Conservation (phyloP, 2,888 invertebrate species). For the Rhabditoides inermis region DNA sequence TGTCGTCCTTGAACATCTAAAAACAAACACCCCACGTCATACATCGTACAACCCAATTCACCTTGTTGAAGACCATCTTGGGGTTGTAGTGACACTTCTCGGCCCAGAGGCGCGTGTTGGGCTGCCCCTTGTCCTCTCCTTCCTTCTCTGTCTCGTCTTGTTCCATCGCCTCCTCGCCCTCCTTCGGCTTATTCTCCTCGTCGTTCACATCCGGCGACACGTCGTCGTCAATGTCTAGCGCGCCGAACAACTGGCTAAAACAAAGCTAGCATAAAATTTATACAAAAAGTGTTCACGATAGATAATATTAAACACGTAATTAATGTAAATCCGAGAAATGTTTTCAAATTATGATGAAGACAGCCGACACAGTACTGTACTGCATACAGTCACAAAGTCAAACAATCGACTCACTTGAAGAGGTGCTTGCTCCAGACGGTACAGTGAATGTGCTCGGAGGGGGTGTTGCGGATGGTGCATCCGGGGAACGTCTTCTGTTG, state of each 20-base stretch:
- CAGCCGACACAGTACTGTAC: not conserved
- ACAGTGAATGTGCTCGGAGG: conserved; percentile 96
- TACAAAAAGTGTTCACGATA: not conserved
- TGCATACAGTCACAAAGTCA: not conserved
- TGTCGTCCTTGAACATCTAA: conserved; percentile 80
- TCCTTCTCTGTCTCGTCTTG: not conserved
- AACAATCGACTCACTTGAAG: conserved; percentile 71
- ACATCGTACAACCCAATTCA: no score
- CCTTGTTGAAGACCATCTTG: conserved; percentile 76
- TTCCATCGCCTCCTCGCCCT: conserved; percentile 2
- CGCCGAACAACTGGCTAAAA: conserved; percentile 85
- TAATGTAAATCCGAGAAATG: not conserved
- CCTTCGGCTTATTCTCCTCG: conserved; percentile 55
- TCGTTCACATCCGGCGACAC: conserved; percentile 95
- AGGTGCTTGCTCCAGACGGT: conserved; percentile 99
- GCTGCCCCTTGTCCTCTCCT: not conserved
- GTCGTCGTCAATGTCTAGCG: conserved; percentile 89
- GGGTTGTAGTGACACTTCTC: conserved; percentile 73
- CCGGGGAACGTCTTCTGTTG: conserved; percentile 87
- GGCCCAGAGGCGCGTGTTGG: conserved; percentile 80
- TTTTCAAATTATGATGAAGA: not conserved
- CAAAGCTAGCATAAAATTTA: not conserved
- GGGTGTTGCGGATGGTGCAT: conserved; percentile 96
- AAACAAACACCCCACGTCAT: conserved; percentile 11
- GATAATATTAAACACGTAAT: not conserved